Conservation (phyloP, 1,140 invertebrate genomes). For the Heliconius melpomene region DNA sequence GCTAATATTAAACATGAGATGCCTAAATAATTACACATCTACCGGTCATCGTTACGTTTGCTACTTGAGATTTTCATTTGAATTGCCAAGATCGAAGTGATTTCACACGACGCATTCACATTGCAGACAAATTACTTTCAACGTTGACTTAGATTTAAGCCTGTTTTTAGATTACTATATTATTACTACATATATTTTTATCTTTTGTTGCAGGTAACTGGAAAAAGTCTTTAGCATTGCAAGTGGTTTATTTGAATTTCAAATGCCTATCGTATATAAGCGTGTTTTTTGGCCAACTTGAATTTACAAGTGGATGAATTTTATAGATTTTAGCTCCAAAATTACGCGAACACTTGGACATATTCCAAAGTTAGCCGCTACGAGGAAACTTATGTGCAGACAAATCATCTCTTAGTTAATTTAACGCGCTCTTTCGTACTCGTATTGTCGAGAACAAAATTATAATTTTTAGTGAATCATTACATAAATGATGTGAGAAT, state of each 20-base stretch:
- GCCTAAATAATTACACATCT: slow-evolving; percentile 21
- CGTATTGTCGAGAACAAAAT: background rate
- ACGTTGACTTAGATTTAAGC: slow-evolving; percentile 19
- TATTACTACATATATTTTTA: slow-evolving; percentile 21
- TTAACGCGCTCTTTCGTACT: slow-evolving; percentile 6
- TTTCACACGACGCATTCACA: slow-evolving; percentile 32
- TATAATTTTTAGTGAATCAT: no score
- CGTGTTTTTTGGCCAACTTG: slow-evolving; percentile 17
- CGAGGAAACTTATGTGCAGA: slow-evolving; percentile 43
- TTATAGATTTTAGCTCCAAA: slow-evolving; percentile 55
- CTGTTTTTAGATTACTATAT: slow-evolving; percentile 13
- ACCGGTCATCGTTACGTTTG: slow-evolving; percentile 20
- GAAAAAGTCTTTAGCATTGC: slow-evolving; percentile 25
- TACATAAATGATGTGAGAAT: no score
- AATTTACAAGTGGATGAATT: slow-evolving; percentile 31
- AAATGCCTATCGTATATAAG: slow-evolving; percentile 34
- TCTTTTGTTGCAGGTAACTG: slow-evolving; percentile 45
- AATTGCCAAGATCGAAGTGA: slow-evolving; percentile 36
- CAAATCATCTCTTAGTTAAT: slow-evolving; percentile 45
- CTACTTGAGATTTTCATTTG: slow-evolving; percentile 31
- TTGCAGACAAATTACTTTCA: slow-evolving; percentile 25
- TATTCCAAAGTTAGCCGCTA: slow-evolving; percentile 54
- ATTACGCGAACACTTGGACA: slow-evolving; percentile 58
- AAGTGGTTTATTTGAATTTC: slow-evolving; percentile 37
- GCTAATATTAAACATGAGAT: background rate